Conservation (phyloP, 2,113 vertebrate genomes). For the Marmota monax region DNA sequence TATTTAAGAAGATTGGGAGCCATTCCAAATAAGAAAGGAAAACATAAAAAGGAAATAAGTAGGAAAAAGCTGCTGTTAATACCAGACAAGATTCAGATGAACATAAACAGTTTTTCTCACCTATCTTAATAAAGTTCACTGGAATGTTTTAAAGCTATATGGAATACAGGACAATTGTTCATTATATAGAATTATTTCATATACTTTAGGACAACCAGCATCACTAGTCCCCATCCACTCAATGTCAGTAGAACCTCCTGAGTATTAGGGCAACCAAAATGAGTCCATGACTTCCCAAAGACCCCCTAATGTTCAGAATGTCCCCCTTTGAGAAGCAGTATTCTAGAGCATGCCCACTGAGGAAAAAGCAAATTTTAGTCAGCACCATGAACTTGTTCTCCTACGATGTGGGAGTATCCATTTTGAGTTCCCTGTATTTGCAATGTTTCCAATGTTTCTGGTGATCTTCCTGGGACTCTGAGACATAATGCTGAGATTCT, state of each 20-base stretch:
- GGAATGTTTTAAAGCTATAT: constrained; percentile 50
- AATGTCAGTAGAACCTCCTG: not conserved
- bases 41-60: constrained; percentile 33
- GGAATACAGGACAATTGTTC: not conserved
- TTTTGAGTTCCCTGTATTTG: not conserved
- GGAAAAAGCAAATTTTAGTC: not conserved
- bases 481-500: not conserved
- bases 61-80: constrained; percentile 21
- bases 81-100: constrained; percentile 21
- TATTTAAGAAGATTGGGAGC: constrained; percentile 47
- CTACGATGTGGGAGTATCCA: not conserved
- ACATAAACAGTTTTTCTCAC: not conserved
- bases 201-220: not conserved
- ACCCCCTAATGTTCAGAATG: not conserved
- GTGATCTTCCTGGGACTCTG: not conserved
- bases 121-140: not conserved
- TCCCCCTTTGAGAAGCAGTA: not conserved
- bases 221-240: not conserved
- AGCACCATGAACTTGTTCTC: not conserved
- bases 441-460: not conserved
- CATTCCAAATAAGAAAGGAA: constrained; percentile 50
- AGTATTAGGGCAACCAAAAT: constrained; percentile 1
- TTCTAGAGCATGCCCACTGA: not conserved
- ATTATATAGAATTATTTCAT: not conserved
- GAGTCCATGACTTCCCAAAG: not conserved